Percentiles rank a stretch among this genome's conserved stretches.
Evolutionary conservation across 1,140 invertebrate genomes (phyloP).

Genomic region (Drosophila suzukii): DNA sequence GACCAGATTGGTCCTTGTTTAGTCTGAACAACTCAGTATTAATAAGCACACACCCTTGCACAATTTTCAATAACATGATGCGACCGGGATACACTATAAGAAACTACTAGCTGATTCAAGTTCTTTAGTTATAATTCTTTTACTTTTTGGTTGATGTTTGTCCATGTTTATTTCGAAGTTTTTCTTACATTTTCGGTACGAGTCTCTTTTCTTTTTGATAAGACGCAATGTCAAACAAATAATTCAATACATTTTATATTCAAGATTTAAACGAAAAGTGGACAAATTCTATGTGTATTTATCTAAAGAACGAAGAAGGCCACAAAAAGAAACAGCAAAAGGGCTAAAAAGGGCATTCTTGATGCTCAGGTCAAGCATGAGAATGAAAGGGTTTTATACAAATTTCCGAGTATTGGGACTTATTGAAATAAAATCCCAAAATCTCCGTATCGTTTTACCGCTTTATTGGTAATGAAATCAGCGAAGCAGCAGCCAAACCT

Average conservation of each 20-base stretch:
- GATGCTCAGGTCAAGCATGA: conserved; percentile 28
- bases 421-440: conserved; percentile 54
- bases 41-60: conserved; percentile 1
- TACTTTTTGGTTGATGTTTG: background rate
- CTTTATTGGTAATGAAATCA: conserved; percentile 40
- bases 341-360: conserved; percentile 13
- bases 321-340: conserved; percentile 31
- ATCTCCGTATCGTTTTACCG: conserved; percentile 71
- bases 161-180: no score
- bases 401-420: conserved; percentile 59
- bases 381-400: conserved; percentile 42
- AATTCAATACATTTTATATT: background rate
- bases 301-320: conserved; percentile 11
- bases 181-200: no score
- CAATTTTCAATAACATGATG: background rate
- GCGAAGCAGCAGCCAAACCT: conserved; percentile 26
- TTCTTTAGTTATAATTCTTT: no score
- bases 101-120: background rate
- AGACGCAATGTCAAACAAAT: no score
- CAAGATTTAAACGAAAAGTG: background rate
- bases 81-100: background rate
- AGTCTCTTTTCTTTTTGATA: no score
- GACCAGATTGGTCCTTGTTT: background rate
- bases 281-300: conserved; percentile 5
- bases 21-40: background rate